Base-by-base conservation (phyloP, 2,888 invertebrate species). In the Lasioglossum villosulum region DNA sequence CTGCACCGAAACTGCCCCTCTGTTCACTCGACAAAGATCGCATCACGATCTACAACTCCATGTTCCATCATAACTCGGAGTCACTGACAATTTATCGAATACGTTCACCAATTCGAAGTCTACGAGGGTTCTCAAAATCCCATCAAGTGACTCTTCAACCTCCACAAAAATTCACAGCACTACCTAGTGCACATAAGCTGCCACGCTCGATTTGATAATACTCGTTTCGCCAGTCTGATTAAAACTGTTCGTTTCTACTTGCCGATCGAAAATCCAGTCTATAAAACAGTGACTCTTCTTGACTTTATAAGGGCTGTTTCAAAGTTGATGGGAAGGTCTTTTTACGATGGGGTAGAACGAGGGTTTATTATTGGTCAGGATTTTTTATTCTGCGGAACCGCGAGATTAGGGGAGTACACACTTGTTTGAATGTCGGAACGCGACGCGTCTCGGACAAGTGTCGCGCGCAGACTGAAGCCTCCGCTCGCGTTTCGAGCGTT, bases 381-480 rank as follows among this genome's bases (percentile, higher is more conserved):
- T 16, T 30, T 63, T 30, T 27, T 63, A 30, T 63, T 6, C 2
- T 16, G 16, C 30, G 27, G 2, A 16, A 5, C 30, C 63, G 63
- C 23, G n/a, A 10, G n/a, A 52, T 52, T 63, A 27, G 63, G 63
- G 16, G 14, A 30, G 5, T 5, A 16, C 63, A 63, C 63, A 63
- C 63, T 63, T 63, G 63, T 63, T 63, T 63, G 30, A 63, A 16
- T 63, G 27, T 14, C 12, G 6, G 63, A n/a, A 30, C 91, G 86
- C 92, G 93, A 93, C 85, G 89, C 92, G 90, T 87, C 89, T 91
- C 89, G 85, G 89, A 89, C 92, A 92, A 88, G 90, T 90, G 94
- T 92, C 94, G 93, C 94, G 93, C 94, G 92, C 87, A 87, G 90
- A 93, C 93, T 94, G 93, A 91, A 88, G 78, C 76, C 48, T 75